These are phyloP conservation scores for Lissonota sp. DNA, from an alignment of 2,888 invertebrate species.

Conservation along the genomic window DNA sequence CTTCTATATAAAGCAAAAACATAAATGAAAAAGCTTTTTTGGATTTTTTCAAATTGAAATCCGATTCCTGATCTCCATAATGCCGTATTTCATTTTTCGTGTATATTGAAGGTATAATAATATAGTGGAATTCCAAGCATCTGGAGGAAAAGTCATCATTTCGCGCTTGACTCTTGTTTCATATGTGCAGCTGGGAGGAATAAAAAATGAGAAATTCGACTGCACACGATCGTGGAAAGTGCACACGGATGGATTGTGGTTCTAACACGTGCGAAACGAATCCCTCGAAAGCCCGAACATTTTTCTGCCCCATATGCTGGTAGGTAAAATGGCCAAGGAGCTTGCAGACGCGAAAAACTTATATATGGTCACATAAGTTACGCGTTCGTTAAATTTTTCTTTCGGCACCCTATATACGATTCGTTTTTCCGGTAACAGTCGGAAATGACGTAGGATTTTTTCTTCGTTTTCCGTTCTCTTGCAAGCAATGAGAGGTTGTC, in stretches of 20 bases:
- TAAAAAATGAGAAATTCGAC: constrained; percentile 1
- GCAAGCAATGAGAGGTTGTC: no score
- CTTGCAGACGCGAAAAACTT: constrained; percentile 41
- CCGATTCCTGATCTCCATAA: no score
- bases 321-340: not conserved
- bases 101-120: constrained; percentile 4
- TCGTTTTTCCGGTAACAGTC: constrained; percentile 28
- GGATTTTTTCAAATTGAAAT: no score
- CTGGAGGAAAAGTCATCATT: constrained; percentile 22
- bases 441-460: constrained; percentile 9
- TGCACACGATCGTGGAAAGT: not conserved
- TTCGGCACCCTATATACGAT: constrained; percentile 5
- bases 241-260: constrained; percentile 31
- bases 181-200: constrained; percentile 26
- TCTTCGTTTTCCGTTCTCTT: constrained; percentile 4
- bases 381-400: constrained; percentile 56
- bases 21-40: no score
- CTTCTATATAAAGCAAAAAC: no score
- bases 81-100: constrained; percentile 16
- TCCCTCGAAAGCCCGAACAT: constrained; percentile 41
- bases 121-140: constrained; percentile 2
- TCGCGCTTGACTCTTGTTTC: constrained; percentile 18
- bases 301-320: constrained; percentile 10
- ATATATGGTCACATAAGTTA: constrained; percentile 58
- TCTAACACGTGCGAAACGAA: constrained; percentile 48